Conservation (phyloP, 2,888 invertebrate genomes). For the Trachelus iudaicus region DNA sequence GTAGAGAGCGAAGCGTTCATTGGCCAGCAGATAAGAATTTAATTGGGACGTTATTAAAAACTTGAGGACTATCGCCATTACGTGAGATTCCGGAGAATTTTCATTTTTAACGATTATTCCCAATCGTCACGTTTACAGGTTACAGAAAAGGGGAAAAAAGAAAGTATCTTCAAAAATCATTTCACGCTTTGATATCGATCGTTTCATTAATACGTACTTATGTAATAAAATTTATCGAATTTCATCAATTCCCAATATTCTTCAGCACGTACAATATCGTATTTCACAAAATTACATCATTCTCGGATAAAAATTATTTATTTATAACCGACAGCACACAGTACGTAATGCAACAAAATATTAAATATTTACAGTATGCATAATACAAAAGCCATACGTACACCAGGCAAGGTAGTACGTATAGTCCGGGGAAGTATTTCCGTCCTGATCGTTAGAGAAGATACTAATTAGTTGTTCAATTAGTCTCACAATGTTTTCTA, state of each 20-base stretch:
- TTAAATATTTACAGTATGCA: neutral
- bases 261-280: neutral
- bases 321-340: neutral
- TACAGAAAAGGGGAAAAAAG: neutral
- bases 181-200: neutral
- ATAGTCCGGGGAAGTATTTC: neutral
- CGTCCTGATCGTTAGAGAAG: neutral
- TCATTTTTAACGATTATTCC: neutral
- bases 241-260: neutral
- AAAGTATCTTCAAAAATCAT: neutral
- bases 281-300: neutral
- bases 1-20: neutral
- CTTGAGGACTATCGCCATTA: neutral
- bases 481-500: neutral
- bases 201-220: neutral
- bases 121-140: neutral
- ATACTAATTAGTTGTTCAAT: neutral
- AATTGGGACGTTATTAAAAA: neutral
- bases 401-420: neutral
- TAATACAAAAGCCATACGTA: neutral
- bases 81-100: neutral
- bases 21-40: neutral
- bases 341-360: neutral
- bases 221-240: neutral
- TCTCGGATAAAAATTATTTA: neutral